These are phyloP conservation scores for Astropecten irregularis DNA, from an alignment of 53 echinoderm and acorn worm genomes.

Conservation along the genomic window DNA sequence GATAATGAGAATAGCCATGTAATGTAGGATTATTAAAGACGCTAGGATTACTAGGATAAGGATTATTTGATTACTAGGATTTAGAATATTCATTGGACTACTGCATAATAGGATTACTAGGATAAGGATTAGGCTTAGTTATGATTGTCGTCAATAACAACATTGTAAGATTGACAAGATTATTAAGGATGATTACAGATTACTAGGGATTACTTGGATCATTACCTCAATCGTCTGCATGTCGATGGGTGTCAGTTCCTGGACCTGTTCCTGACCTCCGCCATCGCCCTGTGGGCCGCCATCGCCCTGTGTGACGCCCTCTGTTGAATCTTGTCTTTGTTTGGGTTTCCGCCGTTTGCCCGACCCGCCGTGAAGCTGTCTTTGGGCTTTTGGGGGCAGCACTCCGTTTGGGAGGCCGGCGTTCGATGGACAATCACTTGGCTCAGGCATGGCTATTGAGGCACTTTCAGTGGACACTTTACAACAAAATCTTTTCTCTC, in stretches of 20 bases:
- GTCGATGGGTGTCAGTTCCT: slow-evolving; percentile 63
- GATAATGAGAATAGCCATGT: no score
- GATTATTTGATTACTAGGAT: no score
- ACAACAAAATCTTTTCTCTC: not conserved
- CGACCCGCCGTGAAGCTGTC: slow-evolving; percentile 48
- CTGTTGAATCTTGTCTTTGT: slow-evolving; percentile 27
- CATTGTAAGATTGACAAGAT: no score
- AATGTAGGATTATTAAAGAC: no score
- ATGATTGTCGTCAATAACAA: no score
- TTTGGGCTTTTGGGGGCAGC: slow-evolving; percentile 29
- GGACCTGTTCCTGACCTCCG: slow-evolving; percentile 45
- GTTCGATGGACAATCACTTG: not conserved
- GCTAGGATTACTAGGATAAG: no score
- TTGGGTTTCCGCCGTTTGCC: slow-evolving; percentile 20
- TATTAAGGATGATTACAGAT: no score
- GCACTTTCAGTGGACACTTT: slow-evolving; percentile 23
- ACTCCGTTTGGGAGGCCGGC: slow-evolving; percentile 32
- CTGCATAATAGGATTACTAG: no score
- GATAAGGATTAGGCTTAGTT: no score
- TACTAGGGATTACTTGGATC: no score
- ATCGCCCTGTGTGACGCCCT: slow-evolving; percentile 21
- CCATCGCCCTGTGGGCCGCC: slow-evolving; percentile 10
- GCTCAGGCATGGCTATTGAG: slow-evolving; percentile 38
- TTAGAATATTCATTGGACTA: no score
- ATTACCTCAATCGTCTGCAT: slow-evolving; percentile 61